Conservation (phyloP, 2,797 vertebrate species). For the Lutjanus argentimaculatus region DNA sequence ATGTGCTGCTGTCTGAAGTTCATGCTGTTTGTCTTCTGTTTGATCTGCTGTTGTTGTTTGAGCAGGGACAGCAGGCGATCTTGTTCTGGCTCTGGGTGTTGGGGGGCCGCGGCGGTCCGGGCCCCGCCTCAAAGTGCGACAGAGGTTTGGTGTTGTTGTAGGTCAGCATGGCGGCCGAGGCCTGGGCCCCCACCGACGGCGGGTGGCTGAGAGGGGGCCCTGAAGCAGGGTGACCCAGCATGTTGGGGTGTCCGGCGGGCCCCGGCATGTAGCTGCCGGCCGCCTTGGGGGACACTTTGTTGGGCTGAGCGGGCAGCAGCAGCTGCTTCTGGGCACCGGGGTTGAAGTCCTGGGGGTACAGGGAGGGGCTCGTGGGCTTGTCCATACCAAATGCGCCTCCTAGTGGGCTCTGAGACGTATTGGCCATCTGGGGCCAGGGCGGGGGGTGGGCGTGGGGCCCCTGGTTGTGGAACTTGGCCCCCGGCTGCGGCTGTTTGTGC, state of each 20-base stretch:
- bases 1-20: constrained; percentile 89
- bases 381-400: constrained; percentile 90
- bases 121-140: constrained; percentile 94
- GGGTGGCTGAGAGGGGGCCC: constrained; percentile 84
- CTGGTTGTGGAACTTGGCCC: constrained; percentile 80
- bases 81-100: constrained; percentile 88
- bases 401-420: constrained; percentile 89
- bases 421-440: constrained; percentile 88
- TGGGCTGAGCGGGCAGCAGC: constrained; percentile 87
- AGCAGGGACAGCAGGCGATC: constrained; percentile 87
- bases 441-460: constrained; percentile 86
- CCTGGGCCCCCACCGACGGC: constrained; percentile 81
- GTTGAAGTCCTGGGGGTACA: constrained; percentile 93
- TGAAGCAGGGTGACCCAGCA: constrained; percentile 87
- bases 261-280: constrained; percentile 87
- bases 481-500: constrained; percentile 78
- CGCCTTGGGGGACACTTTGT: constrained; percentile 92
- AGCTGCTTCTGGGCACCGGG: constrained; percentile 91
- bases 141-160: constrained; percentile 97
- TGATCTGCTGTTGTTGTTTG: constrained; percentile 88
- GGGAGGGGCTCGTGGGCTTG: constrained; percentile 91
- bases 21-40: constrained; percentile 90
- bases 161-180: constrained; percentile 84
- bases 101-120: constrained; percentile 82
- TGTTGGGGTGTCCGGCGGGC: constrained; percentile 82